Evolutionary conservation across 2,113 vertebrate genomes (phyloP).

Genomic region (Dendropsophus ebraccatus): DNA sequence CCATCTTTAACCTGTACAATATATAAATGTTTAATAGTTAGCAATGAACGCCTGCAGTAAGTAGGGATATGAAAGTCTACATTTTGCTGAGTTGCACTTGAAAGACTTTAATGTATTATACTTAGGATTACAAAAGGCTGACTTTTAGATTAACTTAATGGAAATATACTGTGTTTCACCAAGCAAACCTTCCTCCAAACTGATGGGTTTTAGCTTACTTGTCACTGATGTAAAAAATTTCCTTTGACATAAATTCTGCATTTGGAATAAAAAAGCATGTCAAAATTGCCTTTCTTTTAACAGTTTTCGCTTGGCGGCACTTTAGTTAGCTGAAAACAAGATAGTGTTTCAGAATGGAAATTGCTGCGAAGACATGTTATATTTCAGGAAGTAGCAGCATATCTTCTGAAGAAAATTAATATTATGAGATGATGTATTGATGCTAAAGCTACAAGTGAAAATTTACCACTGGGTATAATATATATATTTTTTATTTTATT

Average conservation of each 20-base stretch:
- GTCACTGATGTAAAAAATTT: slow-evolving; percentile 55
- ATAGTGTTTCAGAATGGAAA: slow-evolving; percentile 1
- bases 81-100: slow-evolving; percentile 60
- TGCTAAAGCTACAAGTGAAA: background rate
- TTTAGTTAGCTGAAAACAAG: slow-evolving; percentile 27
- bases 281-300: slow-evolving; percentile 52
- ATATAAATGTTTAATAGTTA: slow-evolving; percentile 60
- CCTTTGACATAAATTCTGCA: slow-evolving; percentile 57
- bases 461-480: background rate
- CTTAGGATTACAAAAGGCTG: slow-evolving; percentile 59
- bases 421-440: background rate
- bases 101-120: slow-evolving; percentile 60
- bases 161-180: slow-evolving; percentile 57
- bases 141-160: slow-evolving; percentile 60
- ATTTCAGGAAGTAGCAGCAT: background rate
- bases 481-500: background rate
- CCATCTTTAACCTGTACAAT: slow-evolving; percentile 59
- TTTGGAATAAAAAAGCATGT: slow-evolving; percentile 52
- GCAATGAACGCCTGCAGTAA: slow-evolving; percentile 55
- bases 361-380: background rate
- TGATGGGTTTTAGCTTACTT: slow-evolving; percentile 55
- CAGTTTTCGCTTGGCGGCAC: slow-evolving; percentile 29
- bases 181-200: slow-evolving; percentile 56
- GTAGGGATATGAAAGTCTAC: slow-evolving; percentile 57
- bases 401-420: background rate